Percentiles rank a stretch among this genome's conserved stretches.
phyloP scores from a whole-genome alignment of 2,797 vertebrate genomes.

The Triplophysa yarkandensis region DNA sequence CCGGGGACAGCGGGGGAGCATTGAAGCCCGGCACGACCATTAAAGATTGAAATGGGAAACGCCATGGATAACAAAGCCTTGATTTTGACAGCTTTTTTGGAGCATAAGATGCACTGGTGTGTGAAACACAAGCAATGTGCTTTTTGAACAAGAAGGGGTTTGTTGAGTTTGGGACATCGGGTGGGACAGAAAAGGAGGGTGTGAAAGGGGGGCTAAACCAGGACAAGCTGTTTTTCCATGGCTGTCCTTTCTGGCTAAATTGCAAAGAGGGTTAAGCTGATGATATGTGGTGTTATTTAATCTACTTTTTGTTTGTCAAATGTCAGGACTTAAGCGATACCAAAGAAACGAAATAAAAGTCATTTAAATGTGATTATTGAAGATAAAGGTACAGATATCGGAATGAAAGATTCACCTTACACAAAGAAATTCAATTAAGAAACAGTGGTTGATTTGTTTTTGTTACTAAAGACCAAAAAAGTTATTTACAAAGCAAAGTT shows the following conservation, averaged over 20 bases:
- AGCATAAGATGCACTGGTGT: slow-evolving; percentile 66
- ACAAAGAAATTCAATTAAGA: too few species aligned
- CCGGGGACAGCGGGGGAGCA: slow-evolving; percentile 52
- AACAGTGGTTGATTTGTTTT: too few species aligned
- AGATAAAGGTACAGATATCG: background rate
- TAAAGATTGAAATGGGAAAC: slow-evolving; percentile 61
- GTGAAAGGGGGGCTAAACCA: slow-evolving; percentile 46
- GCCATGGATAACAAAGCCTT: slow-evolving; percentile 62
- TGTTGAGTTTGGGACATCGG: slow-evolving; percentile 58
- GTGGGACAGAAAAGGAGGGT: slow-evolving; percentile 33
- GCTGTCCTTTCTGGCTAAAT: slow-evolving; percentile 43
- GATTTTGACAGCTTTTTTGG: slow-evolving; percentile 68
- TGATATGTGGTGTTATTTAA: slow-evolving; percentile 29
- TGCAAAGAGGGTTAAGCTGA: slow-evolving; percentile 40
- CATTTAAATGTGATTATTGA: slow-evolving; percentile 30
- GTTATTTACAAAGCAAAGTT: too few species aligned
- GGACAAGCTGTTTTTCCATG: slow-evolving; percentile 51
- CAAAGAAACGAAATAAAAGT: background rate
- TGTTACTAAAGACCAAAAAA: too few species aligned
- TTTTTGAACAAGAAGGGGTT: slow-evolving; percentile 65
- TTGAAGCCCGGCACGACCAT: slow-evolving; percentile 57
- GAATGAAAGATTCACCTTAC: too few species aligned
- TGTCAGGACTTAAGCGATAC: background rate
- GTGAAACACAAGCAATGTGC: slow-evolving; percentile 62
- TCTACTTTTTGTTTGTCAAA: slow-evolving; percentile 27